A percentile compares a stretch with the other conserved stretches of the same genome.
Evolutionary conservation across 2,888 invertebrate species (phyloP).

Genomic region (Drosophila pegasa): DNA sequence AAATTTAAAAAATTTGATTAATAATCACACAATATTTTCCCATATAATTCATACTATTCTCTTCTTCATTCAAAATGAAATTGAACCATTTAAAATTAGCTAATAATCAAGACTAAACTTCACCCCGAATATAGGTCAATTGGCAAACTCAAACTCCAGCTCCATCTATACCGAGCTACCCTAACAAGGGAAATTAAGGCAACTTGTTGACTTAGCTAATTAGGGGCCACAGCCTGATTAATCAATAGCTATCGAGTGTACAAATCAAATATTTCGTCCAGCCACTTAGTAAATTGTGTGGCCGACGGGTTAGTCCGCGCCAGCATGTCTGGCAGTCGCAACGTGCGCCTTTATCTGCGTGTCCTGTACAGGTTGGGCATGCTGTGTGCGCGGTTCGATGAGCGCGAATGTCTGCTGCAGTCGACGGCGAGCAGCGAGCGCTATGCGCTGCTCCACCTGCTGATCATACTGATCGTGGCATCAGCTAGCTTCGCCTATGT

Average conservation of each 20-base stretch:
- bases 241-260: conserved; percentile 10
- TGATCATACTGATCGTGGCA: neutral
- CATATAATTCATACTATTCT: too few relatives aligned
- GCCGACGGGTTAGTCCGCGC: conserved; percentile 19
- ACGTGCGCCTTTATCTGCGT: conserved; percentile 51
- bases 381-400: conserved; percentile 49
- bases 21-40: too few relatives aligned
- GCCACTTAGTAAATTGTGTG: conserved; percentile 24
- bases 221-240: neutral
- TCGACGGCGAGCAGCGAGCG: conserved; percentile 37
- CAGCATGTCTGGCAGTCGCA: conserved; percentile 49
- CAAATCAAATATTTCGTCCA: conserved; percentile 7
- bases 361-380: conserved; percentile 49
- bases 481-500: conserved; percentile 29
- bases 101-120: too few relatives aligned
- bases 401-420: conserved; percentile 30
- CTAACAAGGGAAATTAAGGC: neutral
- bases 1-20: too few relatives aligned
- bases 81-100: too few relatives aligned
- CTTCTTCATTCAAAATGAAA: too few relatives aligned
- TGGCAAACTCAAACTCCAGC: neutral
- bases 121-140: neutral
- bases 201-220: neutral
- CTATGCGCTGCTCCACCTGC: conserved; percentile 37
- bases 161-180: neutral